phyloP scores from a whole-genome alignment of 2,888 invertebrate genomes.

The Meandrusa payeni region DNA sequence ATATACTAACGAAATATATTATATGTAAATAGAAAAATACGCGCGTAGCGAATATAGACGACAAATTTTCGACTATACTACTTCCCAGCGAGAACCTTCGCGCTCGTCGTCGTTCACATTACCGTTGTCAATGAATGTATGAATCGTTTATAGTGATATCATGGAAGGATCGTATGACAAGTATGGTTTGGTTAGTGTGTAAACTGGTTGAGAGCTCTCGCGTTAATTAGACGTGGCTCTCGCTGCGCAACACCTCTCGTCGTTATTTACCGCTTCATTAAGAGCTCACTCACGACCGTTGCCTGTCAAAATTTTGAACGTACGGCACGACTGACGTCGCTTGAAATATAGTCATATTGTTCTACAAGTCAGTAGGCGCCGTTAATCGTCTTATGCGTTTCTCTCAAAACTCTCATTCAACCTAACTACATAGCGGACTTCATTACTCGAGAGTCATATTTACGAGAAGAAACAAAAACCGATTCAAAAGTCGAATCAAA shows the following conservation, averaged over 20 bases:
- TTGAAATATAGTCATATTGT: slow-evolving; percentile 73
- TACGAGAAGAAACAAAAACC: too few species aligned
- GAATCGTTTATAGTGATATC: slow-evolving; percentile 41
- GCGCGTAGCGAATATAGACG: too few species aligned
- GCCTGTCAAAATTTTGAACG: slow-evolving; percentile 73
- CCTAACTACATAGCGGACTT: too few species aligned
- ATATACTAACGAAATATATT: too few species aligned
- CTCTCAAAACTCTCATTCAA: slow-evolving; percentile 49
- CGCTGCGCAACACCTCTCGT: slow-evolving; percentile 67
- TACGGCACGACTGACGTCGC: slow-evolving; percentile 54
- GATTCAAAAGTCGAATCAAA: too few species aligned
- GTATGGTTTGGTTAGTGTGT: slow-evolving; percentile 41
- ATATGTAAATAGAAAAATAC: too few species aligned
- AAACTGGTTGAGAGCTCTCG: slow-evolving; percentile 52
- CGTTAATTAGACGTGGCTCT: slow-evolving; percentile 73
- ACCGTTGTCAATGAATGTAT: slow-evolving; percentile 39
- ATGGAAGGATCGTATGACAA: slow-evolving; percentile 44
- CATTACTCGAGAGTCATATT: too few species aligned
- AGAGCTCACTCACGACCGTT: slow-evolving; percentile 70
- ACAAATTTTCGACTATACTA: too few species aligned
- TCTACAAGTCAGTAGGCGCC: slow-evolving; percentile 62
- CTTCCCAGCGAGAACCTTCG: too few species aligned
- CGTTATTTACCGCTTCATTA: slow-evolving; percentile 80
- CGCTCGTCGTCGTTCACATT: too few species aligned
- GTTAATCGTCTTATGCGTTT: slow-evolving; percentile 66